Evolutionary conservation across 2,888 invertebrate genomes (phyloP).

Genomic region (Polydrusus tereticollis): DNA sequence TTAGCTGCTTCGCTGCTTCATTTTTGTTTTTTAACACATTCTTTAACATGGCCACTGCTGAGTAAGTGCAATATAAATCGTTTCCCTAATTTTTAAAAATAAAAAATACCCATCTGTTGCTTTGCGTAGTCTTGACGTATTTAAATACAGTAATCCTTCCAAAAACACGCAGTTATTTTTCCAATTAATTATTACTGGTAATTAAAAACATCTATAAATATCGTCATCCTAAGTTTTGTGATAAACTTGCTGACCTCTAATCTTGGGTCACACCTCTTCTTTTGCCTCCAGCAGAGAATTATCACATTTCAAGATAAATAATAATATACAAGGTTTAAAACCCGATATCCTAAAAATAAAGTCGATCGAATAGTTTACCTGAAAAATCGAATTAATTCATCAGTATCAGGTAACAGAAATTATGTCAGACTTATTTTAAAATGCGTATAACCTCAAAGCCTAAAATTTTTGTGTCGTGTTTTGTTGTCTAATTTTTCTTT

Average conservation of each 20-base stretch:
- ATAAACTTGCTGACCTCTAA: slow-evolving; percentile 16
- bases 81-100: background rate
- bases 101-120: background rate
- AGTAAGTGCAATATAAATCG: background rate
- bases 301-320: slow-evolving; percentile 18
- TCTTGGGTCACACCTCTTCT: slow-evolving; percentile 3
- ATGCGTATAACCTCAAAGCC: background rate
- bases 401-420: background rate
- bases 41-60: background rate
- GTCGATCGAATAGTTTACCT: background rate
- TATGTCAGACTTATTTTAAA: background rate
- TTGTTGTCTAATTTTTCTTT: background rate
- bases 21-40: background rate
- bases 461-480: background rate
- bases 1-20: too few species aligned
- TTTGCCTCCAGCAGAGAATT: slow-evolving; percentile 41
- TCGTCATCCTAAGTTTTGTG: background rate
- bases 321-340: background rate
- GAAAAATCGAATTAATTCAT: background rate
- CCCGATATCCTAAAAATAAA: background rate
- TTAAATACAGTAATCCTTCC: background rate
- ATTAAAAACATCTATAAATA: slow-evolving; percentile 3
- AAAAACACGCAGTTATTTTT: background rate
- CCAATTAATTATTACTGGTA: background rate
- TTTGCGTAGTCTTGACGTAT: background rate